phyloP scores from a whole-genome alignment of 2,888 invertebrate species.

The Lepidocyrtoides sp. region DNA sequence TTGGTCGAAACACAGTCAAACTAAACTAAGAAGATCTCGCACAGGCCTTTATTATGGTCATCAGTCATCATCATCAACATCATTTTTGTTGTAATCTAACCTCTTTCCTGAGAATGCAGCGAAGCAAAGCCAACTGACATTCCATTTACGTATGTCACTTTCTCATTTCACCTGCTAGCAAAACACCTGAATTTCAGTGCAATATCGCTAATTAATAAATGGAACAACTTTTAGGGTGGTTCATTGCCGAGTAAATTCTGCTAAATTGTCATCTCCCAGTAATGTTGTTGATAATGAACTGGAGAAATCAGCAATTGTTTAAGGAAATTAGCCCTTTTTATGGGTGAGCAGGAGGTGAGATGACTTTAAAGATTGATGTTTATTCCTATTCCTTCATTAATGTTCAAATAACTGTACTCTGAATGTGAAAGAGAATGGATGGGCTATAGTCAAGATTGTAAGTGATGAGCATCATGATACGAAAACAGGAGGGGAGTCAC shows the following conservation, averaged over 20 bases:
- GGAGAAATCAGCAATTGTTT: conserved; percentile 46
- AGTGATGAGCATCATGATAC: conserved; percentile 34
- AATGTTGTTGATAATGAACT: background rate
- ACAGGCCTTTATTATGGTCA: conserved; percentile 6
- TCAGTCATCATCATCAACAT: conserved; percentile 34
- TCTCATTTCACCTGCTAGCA: conserved; percentile 71
- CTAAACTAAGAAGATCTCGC: background rate
- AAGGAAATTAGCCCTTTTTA: conserved; percentile 53
- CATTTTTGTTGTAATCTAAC: conserved; percentile 10
- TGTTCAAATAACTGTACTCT: background rate
- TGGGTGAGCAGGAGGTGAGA: conserved; percentile 44
- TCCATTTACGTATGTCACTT: conserved; percentile 49
- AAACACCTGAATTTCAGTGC: conserved; percentile 65
- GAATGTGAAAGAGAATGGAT: conserved; percentile 25
- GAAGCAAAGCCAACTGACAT: conserved; percentile 10
- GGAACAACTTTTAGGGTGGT: conserved; percentile 11
- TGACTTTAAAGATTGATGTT: conserved; percentile 56
- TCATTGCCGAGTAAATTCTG: conserved; percentile 52
- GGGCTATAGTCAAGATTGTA: background rate
- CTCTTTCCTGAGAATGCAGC: background rate
- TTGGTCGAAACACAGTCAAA: conserved; percentile 9
- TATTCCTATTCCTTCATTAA: conserved; percentile 46
- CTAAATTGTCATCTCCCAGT: background rate
- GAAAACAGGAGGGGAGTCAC: conserved; percentile 51
- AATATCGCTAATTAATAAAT: conserved; percentile 55